Evolutionary conservation across 2,113 vertebrate genomes (phyloP).

Genomic region (Mastomys coucha): DNA sequence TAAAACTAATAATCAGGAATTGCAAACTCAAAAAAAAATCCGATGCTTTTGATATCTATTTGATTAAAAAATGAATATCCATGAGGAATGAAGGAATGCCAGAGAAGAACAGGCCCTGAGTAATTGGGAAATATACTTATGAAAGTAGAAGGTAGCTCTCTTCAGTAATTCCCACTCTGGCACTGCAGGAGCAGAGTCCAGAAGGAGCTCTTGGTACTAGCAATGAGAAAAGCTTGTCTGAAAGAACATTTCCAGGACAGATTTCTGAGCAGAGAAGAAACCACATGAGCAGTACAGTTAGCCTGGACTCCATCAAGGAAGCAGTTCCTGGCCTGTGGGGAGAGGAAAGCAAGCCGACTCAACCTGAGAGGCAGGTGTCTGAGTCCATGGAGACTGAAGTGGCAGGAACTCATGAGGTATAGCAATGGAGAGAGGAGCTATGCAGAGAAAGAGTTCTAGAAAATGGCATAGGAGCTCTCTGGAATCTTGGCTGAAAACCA

Average conservation of each 20-base stretch:
- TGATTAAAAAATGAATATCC: constrained; percentile 2
- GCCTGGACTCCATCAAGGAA: not conserved
- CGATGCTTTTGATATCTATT: not conserved
- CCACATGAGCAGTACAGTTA: not conserved
- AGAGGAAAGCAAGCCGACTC: not conserved
- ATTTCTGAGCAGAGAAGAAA: constrained; percentile 28
- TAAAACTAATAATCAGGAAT: constrained; percentile 31
- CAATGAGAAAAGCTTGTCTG: not conserved
- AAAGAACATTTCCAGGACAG: not conserved
- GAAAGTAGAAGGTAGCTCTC: not conserved
- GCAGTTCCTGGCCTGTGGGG: not conserved
- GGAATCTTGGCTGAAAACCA: not conserved
- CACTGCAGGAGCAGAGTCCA: not conserved
- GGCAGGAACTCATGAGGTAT: not conserved
- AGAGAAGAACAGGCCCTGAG: not conserved
- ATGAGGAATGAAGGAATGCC: not conserved
- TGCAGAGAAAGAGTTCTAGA: not conserved
- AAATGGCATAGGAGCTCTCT: not conserved
- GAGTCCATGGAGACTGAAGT: not conserved
- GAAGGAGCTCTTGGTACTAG: not conserved
- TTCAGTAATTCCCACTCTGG: not conserved
- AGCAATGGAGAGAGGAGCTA: not conserved
- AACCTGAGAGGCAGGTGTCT: not conserved
- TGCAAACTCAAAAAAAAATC: constrained; percentile 19
- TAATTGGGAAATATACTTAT: not conserved